These are phyloP conservation scores for Pelodiscus sinensis DNA, from an alignment of 2,113 vertebrate species.

Conservation along the genomic window DNA sequence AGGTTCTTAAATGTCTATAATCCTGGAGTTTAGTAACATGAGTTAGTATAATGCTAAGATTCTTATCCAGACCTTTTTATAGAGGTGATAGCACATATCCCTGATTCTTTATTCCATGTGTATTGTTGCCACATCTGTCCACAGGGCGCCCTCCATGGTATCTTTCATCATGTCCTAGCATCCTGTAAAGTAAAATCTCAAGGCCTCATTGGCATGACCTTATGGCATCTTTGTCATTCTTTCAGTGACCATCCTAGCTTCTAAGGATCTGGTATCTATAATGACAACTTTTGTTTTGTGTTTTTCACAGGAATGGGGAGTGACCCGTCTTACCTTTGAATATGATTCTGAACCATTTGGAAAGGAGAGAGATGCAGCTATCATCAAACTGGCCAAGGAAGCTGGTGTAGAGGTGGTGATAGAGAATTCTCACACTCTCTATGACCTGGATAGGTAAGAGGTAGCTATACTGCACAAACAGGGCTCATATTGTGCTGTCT, in stretches of 20 bases:
- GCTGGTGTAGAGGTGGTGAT: conserved; percentile 92
- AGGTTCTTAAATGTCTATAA: neutral
- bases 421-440: conserved; percentile 94
- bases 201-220: neutral
- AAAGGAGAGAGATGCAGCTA: conserved; percentile 93
- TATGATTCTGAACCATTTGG: conserved; percentile 96
- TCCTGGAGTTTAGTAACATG: neutral
- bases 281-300: conserved; percentile 8
- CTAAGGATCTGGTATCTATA: neutral
- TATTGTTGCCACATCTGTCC: neutral
- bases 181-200: neutral
- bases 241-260: neutral
- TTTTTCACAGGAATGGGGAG: conserved; percentile 90
- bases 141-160: neutral
- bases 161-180: neutral
- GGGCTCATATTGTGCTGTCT: neutral
- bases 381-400: conserved; percentile 95
- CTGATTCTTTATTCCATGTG: neutral
- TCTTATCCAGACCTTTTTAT: neutral
- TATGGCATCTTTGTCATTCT: neutral
- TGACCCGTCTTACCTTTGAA: conserved; percentile 93
- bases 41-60: neutral
- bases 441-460: conserved; percentile 91
- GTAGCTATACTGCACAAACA: neutral
- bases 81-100: neutral